These are phyloP conservation scores for Monoplex corrugatus DNA, from an alignment of 2,888 invertebrate species.

Conservation along the genomic window DNA sequence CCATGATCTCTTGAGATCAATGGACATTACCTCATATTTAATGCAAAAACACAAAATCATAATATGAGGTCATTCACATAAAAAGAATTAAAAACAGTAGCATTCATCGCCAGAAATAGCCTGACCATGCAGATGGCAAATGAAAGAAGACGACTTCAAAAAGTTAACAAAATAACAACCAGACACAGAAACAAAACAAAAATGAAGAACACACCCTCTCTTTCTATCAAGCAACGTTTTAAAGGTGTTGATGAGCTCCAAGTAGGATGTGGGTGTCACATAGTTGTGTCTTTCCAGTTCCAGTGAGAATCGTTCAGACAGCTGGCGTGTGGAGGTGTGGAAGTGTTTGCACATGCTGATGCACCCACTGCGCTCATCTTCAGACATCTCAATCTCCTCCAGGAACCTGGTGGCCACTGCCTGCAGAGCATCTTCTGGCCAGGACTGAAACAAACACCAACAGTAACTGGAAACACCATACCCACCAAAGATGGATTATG, in stretches of 20 bases:
- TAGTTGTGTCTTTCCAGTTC: constrained; percentile 90
- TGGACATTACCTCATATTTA: too few relatives aligned
- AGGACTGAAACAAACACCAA: constrained; percentile 84
- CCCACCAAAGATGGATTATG: too few relatives aligned
- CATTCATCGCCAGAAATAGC: too few relatives aligned
- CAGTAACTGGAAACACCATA: too few relatives aligned
- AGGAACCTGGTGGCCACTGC: constrained; percentile 94
- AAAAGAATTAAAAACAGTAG: too few relatives aligned
- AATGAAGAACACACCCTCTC: constrained; percentile 87
- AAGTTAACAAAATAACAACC: too few relatives aligned
- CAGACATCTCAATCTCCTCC: constrained; percentile 89
- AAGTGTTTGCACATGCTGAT: constrained; percentile 95
- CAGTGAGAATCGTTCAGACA: constrained; percentile 85
- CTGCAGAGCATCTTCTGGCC: constrained; percentile 95
- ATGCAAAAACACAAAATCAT: too few relatives aligned
- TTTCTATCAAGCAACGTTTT: constrained; percentile 90
- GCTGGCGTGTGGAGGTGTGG: constrained; percentile 89
- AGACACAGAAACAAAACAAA: too few relatives aligned
- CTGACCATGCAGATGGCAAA: too few relatives aligned
- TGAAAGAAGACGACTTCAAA: too few relatives aligned
- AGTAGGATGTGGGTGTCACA: constrained; percentile 95
- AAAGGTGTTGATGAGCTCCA: constrained; percentile 95
- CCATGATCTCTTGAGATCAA: too few relatives aligned
- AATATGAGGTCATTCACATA: too few relatives aligned
- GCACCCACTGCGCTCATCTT: constrained; percentile 87